Conservation (phyloP, 37 sponge, comb jelly and placozoan species). For the Aplysina aerophoba region DNA sequence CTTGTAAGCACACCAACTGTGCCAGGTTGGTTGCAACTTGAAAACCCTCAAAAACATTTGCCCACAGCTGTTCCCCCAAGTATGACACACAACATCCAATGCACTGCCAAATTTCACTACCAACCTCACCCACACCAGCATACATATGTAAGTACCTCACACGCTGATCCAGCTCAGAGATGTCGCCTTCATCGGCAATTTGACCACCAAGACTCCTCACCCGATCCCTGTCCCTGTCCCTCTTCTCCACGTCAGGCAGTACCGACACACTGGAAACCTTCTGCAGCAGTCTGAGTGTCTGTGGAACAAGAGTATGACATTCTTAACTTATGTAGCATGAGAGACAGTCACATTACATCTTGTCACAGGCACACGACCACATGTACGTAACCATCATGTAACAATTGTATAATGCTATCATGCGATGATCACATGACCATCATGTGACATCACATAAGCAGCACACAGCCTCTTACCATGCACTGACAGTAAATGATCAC, state of each 20-base stretch:
- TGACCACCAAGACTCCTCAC: not conserved
- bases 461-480: too few relatives aligned
- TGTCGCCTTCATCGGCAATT: conserved; percentile 58
- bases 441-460: too few relatives aligned
- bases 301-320: conserved; percentile 57
- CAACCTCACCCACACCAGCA: too few relatives aligned
- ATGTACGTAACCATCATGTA: conserved; percentile 27
- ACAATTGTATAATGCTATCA: not conserved
- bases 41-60: too few relatives aligned
- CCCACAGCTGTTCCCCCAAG: too few relatives aligned
- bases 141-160: too few relatives aligned
- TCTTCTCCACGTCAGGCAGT: not conserved
- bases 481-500: too few relatives aligned
- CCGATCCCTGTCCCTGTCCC: not conserved
- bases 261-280: not conserved
- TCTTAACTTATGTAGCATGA: not conserved
- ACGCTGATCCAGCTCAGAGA: conserved; percentile 47
- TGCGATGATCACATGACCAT: not conserved
- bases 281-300: conserved; percentile 42
- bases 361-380: conserved; percentile 30
- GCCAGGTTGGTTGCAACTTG: too few relatives aligned
- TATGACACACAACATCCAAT: too few relatives aligned
- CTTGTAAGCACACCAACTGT: too few relatives aligned
- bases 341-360: not conserved
- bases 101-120: not conserved